A percentile compares a stretch with the other conserved stretches of the same genome.
These are phyloP conservation scores for Creontiades dilutus DNA, from an alignment of 2,888 invertebrate genomes.

Conservation along the genomic window DNA sequence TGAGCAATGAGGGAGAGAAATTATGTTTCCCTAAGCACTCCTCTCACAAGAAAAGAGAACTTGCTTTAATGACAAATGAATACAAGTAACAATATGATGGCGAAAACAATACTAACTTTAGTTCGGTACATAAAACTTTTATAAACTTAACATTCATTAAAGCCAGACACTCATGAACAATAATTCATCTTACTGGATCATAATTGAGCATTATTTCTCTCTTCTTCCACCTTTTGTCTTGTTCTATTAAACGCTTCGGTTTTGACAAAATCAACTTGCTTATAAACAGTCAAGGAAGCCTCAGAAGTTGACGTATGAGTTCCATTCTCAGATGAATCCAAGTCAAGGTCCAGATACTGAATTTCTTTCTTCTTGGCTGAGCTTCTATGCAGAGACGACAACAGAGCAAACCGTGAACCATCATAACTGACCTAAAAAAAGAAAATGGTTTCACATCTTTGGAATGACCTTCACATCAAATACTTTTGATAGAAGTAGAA, in stretches of 20 bases:
- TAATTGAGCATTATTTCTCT: conserved; percentile 79
- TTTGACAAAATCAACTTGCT: conserved; percentile 95
- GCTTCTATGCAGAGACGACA: conserved; percentile 51
- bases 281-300: conserved; percentile 76
- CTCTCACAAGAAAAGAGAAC: no score
- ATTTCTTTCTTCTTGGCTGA: conserved; percentile 78
- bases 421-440: conserved; percentile 78
- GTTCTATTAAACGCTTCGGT: conserved; percentile 95
- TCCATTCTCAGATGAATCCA: conserved; percentile 80
- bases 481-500: no score
- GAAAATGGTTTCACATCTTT: not conserved
- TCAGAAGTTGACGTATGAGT: conserved; percentile 59
- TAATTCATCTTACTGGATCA: conserved; percentile 32
- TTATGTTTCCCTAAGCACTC: not conserved
- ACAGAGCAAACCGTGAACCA: conserved; percentile 77
- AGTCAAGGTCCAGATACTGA: conserved; percentile 93
- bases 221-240: conserved; percentile 87
- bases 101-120: not conserved
- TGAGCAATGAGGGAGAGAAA: not conserved
- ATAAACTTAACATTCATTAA: not conserved
- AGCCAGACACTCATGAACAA: not conserved
- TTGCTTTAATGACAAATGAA: no score
- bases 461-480: no score
- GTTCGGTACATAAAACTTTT: not conserved
- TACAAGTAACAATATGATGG: not conserved